These are phyloP conservation scores for Fulica atra DNA, from an alignment of 2,113 vertebrate genomes.

Conservation along the genomic window DNA sequence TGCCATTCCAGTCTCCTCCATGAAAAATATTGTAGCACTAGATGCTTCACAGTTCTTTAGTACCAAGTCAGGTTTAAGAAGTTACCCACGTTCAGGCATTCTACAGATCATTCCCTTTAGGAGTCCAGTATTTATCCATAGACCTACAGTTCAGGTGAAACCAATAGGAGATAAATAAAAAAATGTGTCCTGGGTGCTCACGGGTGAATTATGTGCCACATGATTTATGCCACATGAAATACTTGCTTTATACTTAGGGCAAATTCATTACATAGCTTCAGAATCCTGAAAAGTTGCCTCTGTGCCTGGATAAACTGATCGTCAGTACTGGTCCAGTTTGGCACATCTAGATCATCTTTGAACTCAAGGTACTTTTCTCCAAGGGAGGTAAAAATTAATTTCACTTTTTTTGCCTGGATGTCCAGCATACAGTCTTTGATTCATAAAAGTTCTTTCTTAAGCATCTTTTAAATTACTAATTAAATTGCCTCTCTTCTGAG, in stretches of 20 bases:
- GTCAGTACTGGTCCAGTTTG: background rate
- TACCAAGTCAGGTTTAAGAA: background rate
- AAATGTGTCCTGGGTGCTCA: fast-evolving
- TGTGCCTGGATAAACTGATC: background rate
- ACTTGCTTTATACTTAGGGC: background rate
- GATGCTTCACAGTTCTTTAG: background rate
- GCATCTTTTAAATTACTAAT: background rate
- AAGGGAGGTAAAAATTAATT: background rate
- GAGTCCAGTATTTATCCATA: background rate
- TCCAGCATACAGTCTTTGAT: background rate
- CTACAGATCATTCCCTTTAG: background rate
- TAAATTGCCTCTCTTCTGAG: background rate
- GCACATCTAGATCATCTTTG: background rate
- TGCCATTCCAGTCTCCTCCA: background rate
- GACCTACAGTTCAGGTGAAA: background rate
- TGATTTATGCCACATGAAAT: background rate
- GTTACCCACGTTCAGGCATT: background rate
- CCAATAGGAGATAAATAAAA: background rate
- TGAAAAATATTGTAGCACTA: fast-evolving
- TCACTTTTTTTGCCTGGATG: background rate
- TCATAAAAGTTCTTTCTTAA: background rate
- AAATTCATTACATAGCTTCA: background rate
- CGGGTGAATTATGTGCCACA: fast-evolving
- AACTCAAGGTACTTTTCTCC: background rate
- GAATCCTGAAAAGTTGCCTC: background rate